phyloP scores from a whole-genome alignment of 2,797 vertebrate genomes.

The Pempheris klunzingeri region DNA sequence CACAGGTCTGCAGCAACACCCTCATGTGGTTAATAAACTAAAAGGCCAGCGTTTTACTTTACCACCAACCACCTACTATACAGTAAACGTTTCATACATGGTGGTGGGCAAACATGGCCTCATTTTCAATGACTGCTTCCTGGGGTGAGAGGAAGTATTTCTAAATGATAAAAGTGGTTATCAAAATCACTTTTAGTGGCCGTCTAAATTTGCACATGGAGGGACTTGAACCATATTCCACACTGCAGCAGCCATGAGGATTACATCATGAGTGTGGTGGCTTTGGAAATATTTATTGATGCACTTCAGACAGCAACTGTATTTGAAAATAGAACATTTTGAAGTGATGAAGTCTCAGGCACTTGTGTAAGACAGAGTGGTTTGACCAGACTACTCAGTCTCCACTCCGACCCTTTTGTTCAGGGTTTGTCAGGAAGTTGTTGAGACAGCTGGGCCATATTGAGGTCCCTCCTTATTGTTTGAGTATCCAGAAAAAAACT shows the following conservation, averaged over 20 bases:
- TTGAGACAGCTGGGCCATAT: constrained; percentile 69
- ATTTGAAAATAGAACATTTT: not conserved
- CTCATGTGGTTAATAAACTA: constrained; percentile 10
- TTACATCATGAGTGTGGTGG: not conserved
- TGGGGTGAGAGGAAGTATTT: not conserved
- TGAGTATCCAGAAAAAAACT: constrained; percentile 58
- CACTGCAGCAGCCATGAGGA: not conserved
- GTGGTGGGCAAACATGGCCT: no score
- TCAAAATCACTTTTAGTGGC: not conserved
- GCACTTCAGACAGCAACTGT: constrained; percentile 1
- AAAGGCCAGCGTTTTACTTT: constrained; percentile 18
- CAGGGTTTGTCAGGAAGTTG: constrained; percentile 69
- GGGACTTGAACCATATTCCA: constrained; percentile 6
- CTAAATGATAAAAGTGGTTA: not conserved
- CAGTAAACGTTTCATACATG: constrained; percentile 19
- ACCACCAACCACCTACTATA: constrained; percentile 12
- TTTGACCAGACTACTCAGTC: constrained; percentile 29
- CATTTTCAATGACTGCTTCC: no score
- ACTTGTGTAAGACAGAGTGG: not conserved
- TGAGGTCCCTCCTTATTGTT: constrained; percentile 73
- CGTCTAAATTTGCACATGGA: not conserved
- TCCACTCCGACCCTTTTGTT: constrained; percentile 53
- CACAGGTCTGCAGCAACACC: constrained; percentile 1
- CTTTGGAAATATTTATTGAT: constrained; percentile 10
- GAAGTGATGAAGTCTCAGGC: not conserved